Conservation (phyloP, 1,140 invertebrate species). For the Lucilia sericata region DNA sequence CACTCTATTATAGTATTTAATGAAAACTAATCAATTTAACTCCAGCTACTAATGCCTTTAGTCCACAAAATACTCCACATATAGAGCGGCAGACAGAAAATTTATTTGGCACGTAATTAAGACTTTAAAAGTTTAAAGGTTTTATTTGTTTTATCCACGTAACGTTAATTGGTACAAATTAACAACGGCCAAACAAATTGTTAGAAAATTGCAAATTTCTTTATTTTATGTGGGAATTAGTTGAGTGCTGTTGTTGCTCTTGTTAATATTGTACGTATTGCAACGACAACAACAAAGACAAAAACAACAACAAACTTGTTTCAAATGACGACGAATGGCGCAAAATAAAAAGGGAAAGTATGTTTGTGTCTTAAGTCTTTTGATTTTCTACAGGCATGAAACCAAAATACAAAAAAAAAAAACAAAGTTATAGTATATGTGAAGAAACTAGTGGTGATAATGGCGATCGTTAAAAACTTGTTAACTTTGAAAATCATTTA, state of each 20-base stretch:
- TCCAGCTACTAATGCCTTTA: too few species aligned
- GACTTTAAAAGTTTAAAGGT: neutral
- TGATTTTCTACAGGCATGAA: neutral
- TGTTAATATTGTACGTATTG: neutral
- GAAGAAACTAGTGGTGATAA: too few species aligned
- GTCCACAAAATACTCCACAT: too few species aligned
- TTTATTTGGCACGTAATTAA: neutral
- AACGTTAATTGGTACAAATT: neutral
- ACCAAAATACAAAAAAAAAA: neutral
- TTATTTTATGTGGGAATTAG: constrained; percentile 4
- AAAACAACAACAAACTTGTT: neutral
- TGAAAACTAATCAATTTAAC: too few species aligned
- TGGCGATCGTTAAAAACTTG: too few species aligned
- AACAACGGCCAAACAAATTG: neutral
- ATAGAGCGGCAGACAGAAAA: neutral
- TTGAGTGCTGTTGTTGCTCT: neutral
- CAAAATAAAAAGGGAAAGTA: neutral
- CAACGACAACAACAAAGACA: neutral
- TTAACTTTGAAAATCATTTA: too few species aligned
- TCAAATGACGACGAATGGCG: neutral
- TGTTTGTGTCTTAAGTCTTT: constrained; percentile 11
- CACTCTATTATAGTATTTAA: too few species aligned
- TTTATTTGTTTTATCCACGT: neutral
- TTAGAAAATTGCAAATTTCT: constrained; percentile 1
- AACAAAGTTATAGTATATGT: too few species aligned